Evolutionary conservation across 2,888 invertebrate species (phyloP).

Genomic region (Drosophila fungiperda): DNA sequence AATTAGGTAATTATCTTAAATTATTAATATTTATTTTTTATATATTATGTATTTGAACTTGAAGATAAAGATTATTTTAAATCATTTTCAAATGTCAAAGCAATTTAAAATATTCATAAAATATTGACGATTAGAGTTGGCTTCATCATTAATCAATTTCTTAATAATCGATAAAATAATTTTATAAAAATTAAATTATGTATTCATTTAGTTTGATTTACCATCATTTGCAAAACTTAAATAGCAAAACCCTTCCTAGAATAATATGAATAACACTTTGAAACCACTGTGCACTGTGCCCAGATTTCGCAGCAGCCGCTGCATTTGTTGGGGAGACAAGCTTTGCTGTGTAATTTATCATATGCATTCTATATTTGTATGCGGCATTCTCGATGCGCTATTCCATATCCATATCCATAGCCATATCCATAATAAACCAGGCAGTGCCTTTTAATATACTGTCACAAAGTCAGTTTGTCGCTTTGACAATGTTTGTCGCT

Average conservation of each 20-base stretch:
- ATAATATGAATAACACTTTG: background rate
- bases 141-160: background rate
- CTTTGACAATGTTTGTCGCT: constrained; percentile 22
- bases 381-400: constrained; percentile 37
- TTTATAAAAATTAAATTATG: background rate
- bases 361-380: constrained; percentile 55
- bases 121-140: background rate
- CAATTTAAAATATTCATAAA: background rate
- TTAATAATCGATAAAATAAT: background rate
- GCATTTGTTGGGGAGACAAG: constrained; percentile 20
- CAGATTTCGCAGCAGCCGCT: constrained; percentile 36
- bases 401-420: constrained; percentile 13
- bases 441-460: constrained; percentile 54
- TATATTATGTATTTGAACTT: no score
- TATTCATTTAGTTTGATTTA: background rate
- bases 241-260: background rate
- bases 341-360: constrained; percentile 65
- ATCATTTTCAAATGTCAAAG: background rate
- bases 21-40: background rate
- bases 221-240: background rate
- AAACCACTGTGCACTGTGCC: constrained; percentile 48
- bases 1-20: background rate
- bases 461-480: constrained; percentile 62
- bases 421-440: background rate
- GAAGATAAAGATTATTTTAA: background rate